phyloP scores from a whole-genome alignment of 92 coral and sea anemone species.

The Zoanthus sansibaricus region DNA sequence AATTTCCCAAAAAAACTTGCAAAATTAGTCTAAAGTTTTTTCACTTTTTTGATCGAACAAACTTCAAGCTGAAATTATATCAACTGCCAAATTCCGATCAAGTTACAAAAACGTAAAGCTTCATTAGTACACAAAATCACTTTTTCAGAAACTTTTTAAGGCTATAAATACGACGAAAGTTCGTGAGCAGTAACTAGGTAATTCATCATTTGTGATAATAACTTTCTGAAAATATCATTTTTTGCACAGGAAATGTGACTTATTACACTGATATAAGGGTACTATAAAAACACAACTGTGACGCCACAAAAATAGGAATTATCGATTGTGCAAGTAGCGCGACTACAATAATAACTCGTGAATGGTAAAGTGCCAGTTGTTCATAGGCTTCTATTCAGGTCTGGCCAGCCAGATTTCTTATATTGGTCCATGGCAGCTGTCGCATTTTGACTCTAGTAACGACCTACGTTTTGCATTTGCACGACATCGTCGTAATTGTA shows the following conservation, averaged over 20 bases:
- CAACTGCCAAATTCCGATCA: too few relatives aligned
- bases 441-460: neutral
- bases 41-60: too few relatives aligned
- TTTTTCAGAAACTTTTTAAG: too few relatives aligned
- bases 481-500: conserved; percentile 21
- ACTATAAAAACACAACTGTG: neutral
- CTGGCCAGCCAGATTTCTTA: conserved; percentile 37
- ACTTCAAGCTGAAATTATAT: too few relatives aligned
- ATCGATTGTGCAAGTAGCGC: neutral
- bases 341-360: neutral
- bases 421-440: neutral
- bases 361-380: neutral
- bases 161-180: too few relatives aligned
- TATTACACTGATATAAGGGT: neutral
- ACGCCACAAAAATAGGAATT: neutral
- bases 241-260: neutral
- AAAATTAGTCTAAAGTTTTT: too few relatives aligned
- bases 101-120: too few relatives aligned
- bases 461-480: conserved; percentile 2
- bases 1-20: too few relatives aligned
- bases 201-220: too few relatives aligned
- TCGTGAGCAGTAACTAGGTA: too few relatives aligned
- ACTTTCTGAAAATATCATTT: neutral
- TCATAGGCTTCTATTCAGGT: neutral
- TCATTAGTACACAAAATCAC: too few relatives aligned